Conservation (phyloP, 2,113 vertebrate species). For the Chamaea fasciata region DNA sequence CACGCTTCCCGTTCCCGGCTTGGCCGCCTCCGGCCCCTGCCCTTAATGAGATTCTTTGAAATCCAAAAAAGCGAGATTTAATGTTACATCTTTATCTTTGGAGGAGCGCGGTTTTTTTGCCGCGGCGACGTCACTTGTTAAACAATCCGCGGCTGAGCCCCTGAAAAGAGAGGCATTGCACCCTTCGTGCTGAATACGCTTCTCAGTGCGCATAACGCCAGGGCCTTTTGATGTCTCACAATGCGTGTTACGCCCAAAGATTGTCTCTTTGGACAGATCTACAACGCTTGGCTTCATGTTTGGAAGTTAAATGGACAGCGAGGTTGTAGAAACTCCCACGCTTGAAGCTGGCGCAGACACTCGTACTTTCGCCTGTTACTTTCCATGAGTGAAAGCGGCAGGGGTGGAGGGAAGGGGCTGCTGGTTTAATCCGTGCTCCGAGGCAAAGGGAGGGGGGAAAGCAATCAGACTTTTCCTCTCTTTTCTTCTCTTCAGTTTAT, state of each 20-base stretch:
- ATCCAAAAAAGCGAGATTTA: background rate
- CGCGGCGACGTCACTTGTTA: conserved; percentile 30
- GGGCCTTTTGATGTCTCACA: conserved; percentile 76
- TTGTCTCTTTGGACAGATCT: conserved; percentile 80
- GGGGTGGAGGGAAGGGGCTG: background rate
- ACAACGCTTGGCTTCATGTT: conserved; percentile 78
- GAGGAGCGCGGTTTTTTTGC: conserved; percentile 48
- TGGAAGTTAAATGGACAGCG: conserved; percentile 75
- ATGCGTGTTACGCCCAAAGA: conserved; percentile 75
- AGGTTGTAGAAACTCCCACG: conserved; percentile 73
- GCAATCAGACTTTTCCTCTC: background rate
- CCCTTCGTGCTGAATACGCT: conserved; percentile 68
- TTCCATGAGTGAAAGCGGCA: background rate
- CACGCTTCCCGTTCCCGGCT: background rate
- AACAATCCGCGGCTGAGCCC: conserved; percentile 61
- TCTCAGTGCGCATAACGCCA: conserved; percentile 64
- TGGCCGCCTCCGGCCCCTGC: background rate
- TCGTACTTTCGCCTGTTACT: background rate
- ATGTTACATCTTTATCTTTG: conserved; percentile 58
- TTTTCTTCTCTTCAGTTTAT: conserved; percentile 16
- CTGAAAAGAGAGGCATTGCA: conserved; percentile 64
- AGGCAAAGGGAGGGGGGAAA: background rate
- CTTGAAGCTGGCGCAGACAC: conserved; percentile 44
- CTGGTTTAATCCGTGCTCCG: background rate
- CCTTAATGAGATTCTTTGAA: conserved; percentile 59